Evolutionary conservation across 2,113 vertebrate genomes (phyloP).

Genomic region (Gobiocypris rarus): DNA sequence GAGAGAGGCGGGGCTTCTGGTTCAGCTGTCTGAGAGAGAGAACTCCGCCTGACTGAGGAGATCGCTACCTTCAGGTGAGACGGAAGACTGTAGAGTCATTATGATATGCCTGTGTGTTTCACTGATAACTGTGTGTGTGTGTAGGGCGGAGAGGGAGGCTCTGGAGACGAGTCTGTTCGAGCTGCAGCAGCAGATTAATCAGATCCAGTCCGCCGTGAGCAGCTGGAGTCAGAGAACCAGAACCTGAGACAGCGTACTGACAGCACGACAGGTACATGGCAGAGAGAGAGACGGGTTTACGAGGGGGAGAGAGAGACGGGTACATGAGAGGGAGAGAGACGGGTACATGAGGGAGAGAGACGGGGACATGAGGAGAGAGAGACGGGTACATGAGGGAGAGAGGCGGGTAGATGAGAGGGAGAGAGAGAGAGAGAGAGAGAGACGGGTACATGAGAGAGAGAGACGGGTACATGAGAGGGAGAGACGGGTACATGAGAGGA

Average conservation of each 20-base stretch:
- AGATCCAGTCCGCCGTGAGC: slow-evolving; percentile 80
- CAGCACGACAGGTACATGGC: slow-evolving; percentile 73
- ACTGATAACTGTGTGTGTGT: background rate
- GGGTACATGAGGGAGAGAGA: no score
- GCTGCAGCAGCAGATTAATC: slow-evolving; percentile 80
- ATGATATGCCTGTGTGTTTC: slow-evolving; percentile 13
- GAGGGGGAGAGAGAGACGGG: no score
- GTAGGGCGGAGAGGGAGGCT: slow-evolving; percentile 84
- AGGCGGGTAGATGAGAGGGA: no score
- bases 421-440: no score
- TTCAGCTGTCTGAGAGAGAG: slow-evolving; percentile 87
- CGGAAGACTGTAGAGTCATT: background rate
- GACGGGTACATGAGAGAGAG: no score
- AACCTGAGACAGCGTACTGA: slow-evolving; percentile 80
- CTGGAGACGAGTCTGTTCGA: slow-evolving; percentile 87
- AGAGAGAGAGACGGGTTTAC: no score
- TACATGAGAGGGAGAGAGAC: no score
- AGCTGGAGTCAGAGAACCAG: slow-evolving; percentile 81
- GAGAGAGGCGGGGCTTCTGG: slow-evolving; percentile 83
- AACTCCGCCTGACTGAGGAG: slow-evolving; percentile 82
- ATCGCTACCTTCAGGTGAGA: slow-evolving; percentile 77
- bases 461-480: no score
- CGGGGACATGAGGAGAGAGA: no score
- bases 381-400: no score
- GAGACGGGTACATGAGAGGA: no score